Conservation (phyloP, 2,113 vertebrate genomes). For the Tetrax tetrax region DNA sequence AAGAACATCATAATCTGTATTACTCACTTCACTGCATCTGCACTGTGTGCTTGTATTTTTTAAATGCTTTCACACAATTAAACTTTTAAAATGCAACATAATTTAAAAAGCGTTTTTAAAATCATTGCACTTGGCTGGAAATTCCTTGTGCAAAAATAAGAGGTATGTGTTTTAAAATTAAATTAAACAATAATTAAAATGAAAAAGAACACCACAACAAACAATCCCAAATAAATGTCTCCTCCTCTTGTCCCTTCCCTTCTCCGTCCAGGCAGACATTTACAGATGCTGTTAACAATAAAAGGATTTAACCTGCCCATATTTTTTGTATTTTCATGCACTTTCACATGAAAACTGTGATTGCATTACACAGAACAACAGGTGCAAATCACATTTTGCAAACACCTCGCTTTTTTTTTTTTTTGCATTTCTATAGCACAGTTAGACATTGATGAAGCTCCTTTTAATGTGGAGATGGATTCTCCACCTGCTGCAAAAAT, state of each 20-base stretch:
- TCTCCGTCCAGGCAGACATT: not conserved
- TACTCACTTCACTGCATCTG: not conserved
- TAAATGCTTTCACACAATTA: not conserved
- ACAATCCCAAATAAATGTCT: not conserved
- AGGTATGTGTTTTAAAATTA: not conserved
- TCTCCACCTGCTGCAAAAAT: not conserved
- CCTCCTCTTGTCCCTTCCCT: not conserved
- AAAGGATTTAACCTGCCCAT: not conserved
- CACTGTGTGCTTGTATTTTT: not conserved
- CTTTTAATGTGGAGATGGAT: not conserved
- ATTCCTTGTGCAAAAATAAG: not conserved
- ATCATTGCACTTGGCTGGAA: not conserved
- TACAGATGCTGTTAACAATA: not conserved
- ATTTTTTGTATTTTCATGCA: not conserved
- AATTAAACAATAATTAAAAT: not conserved
- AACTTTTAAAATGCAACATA: not conserved
- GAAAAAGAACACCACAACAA: not conserved
- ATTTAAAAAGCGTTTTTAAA: not conserved
- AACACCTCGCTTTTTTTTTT: not conserved
- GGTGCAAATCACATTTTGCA: not conserved
- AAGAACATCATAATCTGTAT: not conserved
- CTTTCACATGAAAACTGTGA: not conserved
- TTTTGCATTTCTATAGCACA: not conserved
- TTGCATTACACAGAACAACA: not conserved
- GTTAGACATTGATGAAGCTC: not conserved